Conservation (phyloP, 2,113 vertebrate species). For the Zingel zingel region DNA sequence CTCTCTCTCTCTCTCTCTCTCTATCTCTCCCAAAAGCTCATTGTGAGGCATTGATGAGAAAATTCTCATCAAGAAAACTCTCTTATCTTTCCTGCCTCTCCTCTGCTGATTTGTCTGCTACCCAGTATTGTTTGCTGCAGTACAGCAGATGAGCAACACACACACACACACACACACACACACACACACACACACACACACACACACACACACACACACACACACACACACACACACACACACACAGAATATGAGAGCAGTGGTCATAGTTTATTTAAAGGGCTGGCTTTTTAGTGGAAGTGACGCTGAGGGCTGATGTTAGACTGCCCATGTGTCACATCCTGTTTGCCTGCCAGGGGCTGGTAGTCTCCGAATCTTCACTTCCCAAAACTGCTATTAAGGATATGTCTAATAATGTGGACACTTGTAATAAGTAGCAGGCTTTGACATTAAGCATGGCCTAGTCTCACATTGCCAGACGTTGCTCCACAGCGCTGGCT, state of each 20-base stretch:
- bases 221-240: too few species aligned
- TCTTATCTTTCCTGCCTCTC: slow-evolving; percentile 51
- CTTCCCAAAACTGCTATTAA: background rate
- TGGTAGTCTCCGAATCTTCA: too few species aligned
- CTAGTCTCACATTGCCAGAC: too few species aligned
- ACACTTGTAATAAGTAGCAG: too few species aligned
- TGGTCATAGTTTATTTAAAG: too few species aligned
- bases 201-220: background rate
- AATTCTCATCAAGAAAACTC: too few species aligned
- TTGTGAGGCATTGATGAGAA: background rate
- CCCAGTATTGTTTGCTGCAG: slow-evolving; percentile 52
- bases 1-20: slow-evolving; percentile 12
- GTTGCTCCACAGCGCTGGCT: too few species aligned
- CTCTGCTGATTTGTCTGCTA: slow-evolving; percentile 34
- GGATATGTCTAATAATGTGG: too few species aligned
- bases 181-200: background rate
- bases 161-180: background rate
- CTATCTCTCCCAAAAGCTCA: background rate
- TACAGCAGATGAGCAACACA: slow-evolving; percentile 31
- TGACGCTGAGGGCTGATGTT: background rate
- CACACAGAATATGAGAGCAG: too few species aligned
- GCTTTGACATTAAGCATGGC: too few species aligned
- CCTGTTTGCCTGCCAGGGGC: background rate
- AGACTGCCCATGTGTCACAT: background rate
- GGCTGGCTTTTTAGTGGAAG: background rate